Conservation (phyloP, 2,888 invertebrate genomes). For the Papilio demoleus region DNA sequence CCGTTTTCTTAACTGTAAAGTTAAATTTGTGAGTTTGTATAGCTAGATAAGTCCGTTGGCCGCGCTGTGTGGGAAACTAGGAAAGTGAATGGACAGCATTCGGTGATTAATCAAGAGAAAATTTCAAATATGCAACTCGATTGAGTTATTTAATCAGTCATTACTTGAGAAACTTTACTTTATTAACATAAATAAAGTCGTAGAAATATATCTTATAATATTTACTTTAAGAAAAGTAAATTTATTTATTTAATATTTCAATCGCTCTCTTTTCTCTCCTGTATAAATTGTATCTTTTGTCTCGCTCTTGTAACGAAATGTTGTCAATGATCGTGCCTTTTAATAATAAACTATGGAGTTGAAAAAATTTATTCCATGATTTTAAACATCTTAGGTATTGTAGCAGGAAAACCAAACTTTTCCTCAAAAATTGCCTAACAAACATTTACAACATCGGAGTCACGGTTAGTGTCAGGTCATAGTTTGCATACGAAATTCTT, state of each 20-base stretch:
- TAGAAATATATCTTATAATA: not conserved
- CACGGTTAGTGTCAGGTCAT: constrained; percentile 11
- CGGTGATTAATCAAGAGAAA: constrained; percentile 39
- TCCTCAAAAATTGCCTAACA: not conserved
- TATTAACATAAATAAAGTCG: not conserved
- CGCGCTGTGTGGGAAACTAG: constrained; percentile 56
- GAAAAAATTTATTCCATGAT: too few species aligned
- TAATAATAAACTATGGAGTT: too few species aligned
- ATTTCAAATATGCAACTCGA: constrained; percentile 42
- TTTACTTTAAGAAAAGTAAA: not conserved
- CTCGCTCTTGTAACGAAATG: not conserved
- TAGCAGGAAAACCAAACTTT: constrained; percentile 1
- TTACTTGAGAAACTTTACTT: not conserved
- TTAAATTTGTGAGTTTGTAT: constrained; percentile 23
- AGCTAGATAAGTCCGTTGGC: constrained; percentile 36
- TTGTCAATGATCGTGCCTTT: too few species aligned
- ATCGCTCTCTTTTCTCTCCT: not conserved
- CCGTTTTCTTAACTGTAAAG: constrained; percentile 18
- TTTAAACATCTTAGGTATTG: not conserved
- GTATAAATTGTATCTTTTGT: not conserved
- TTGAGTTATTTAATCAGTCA: constrained; percentile 7
- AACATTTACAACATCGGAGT: constrained; percentile 22
- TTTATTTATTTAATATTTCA: not conserved
- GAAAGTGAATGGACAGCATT: constrained; percentile 55
- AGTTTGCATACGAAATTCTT: constrained; percentile 37